Percentiles rank a stretch among this genome's conserved stretches.
Conservation (phyloP, 1,140 invertebrate species). For the Dendrolimus kikuchii region DNA sequence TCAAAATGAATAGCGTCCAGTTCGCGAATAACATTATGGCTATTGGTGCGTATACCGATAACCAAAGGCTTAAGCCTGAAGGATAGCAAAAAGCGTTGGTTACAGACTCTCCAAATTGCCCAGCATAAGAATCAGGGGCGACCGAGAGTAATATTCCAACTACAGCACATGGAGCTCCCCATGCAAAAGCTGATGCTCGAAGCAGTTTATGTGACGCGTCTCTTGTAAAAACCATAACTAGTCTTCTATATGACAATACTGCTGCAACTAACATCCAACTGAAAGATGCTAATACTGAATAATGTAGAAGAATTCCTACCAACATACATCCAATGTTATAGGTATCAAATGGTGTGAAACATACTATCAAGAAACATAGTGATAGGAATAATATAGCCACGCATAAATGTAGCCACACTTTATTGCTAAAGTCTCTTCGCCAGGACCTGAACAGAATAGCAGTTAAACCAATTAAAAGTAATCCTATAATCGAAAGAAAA, state of each 20-base stretch:
- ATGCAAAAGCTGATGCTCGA: constrained; percentile 60
- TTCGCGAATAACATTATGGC: constrained; percentile 60
- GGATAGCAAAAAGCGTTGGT: constrained; percentile 63
- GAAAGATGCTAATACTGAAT: constrained; percentile 63
- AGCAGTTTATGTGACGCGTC: constrained; percentile 65
- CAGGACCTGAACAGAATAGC: constrained; percentile 61
- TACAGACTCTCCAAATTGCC: constrained; percentile 42
- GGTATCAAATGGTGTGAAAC: constrained; percentile 40
- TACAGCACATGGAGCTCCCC: constrained; percentile 51
- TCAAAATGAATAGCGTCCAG: constrained; percentile 63
- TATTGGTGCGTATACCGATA: constrained; percentile 63
- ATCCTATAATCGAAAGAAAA: constrained; percentile 56
- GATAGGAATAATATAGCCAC: constrained; percentile 51
- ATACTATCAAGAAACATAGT: constrained; percentile 48
- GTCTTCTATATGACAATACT: constrained; percentile 58
- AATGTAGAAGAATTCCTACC: constrained; percentile 59
- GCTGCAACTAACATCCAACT: constrained; percentile 72
- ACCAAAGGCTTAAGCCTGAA: constrained; percentile 55
- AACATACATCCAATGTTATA: constrained; percentile 50
- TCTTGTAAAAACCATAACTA: constrained; percentile 62
- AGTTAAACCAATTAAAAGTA: constrained; percentile 57
- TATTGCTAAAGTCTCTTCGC: constrained; percentile 67
- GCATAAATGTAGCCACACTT: constrained; percentile 69
- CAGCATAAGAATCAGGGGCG: constrained; percentile 47
- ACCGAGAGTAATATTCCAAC: constrained; percentile 57